Conservation (phyloP, 2,113 vertebrate species). For the Glaucomys volans region DNA sequence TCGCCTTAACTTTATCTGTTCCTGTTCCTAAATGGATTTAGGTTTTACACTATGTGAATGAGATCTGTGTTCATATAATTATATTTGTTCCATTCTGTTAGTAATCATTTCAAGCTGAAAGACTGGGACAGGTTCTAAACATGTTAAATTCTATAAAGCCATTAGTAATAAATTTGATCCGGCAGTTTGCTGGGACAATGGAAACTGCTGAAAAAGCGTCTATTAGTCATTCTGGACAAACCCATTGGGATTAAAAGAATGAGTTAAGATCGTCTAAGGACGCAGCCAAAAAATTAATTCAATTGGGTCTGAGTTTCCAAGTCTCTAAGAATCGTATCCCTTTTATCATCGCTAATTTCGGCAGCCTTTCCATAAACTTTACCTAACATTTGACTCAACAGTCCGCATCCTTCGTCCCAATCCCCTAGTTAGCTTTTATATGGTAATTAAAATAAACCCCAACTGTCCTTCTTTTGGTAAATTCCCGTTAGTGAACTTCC, state of each 20-base stretch:
- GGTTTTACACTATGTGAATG: constrained; percentile 2
- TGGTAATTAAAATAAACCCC: background rate
- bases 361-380: background rate
- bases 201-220: constrained; percentile 62
- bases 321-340: background rate
- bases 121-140: constrained; percentile 73
- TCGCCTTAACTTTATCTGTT: background rate
- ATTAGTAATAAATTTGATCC: constrained; percentile 79
- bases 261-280: constrained; percentile 62
- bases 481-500: background rate
- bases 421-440: background rate
- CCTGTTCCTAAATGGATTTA: constrained; percentile 25
- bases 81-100: constrained; percentile 69
- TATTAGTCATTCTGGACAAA: constrained; percentile 74
- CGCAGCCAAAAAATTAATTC: background rate
- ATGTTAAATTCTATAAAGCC: constrained; percentile 70
- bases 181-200: constrained; percentile 72
- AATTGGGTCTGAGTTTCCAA: background rate
- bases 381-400: background rate
- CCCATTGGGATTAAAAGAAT: constrained; percentile 63
- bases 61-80: constrained; percentile 39
- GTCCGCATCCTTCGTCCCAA: background rate
- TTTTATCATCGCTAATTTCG: background rate
- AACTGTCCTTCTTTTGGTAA: background rate
- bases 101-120: constrained; percentile 65